phyloP scores from a whole-genome alignment of 2,113 vertebrate genomes.

The Eubucco bourcierii region DNA sequence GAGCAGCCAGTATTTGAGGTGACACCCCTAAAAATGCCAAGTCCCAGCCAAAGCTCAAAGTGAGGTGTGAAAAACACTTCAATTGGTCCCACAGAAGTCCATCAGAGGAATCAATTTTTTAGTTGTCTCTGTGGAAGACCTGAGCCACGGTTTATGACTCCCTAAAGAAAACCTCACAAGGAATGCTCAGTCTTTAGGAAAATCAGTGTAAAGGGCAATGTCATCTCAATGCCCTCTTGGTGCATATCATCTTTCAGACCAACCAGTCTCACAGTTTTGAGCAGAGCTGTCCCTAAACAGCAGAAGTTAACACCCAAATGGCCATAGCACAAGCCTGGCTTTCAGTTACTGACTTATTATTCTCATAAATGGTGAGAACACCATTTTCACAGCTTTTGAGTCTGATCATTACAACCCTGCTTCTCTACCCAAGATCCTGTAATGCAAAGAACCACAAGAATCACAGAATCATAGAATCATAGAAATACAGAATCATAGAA shows the following conservation, averaged over 20 bases:
- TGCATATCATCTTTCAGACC: constrained; percentile 24
- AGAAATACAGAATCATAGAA: too few species aligned
- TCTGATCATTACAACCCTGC: not conserved
- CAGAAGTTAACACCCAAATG: not conserved
- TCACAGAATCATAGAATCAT: too few species aligned
- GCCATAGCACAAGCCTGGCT: not conserved
- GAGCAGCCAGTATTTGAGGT: not conserved
- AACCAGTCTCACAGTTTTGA: constrained; percentile 5
- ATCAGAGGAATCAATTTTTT: not conserved
- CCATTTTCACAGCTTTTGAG: not conserved
- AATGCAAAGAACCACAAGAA: not conserved
- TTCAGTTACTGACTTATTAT: not conserved
- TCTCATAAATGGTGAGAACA: not conserved
- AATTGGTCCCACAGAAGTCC: not conserved
- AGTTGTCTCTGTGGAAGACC: not conserved
- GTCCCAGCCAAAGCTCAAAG: not conserved
- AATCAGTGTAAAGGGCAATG: constrained; percentile 17
- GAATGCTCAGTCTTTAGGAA: not conserved
- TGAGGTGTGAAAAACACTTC: fast-evolving
- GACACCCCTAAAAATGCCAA: not conserved
- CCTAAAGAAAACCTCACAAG: not conserved
- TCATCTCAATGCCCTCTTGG: not conserved
- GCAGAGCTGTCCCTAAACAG: not conserved
- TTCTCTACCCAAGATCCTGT: not conserved
- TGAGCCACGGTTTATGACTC: not conserved